Evolutionary conservation across 2,113 vertebrate species (phyloP).

Genomic region (Cynopterus brachyotis): DNA sequence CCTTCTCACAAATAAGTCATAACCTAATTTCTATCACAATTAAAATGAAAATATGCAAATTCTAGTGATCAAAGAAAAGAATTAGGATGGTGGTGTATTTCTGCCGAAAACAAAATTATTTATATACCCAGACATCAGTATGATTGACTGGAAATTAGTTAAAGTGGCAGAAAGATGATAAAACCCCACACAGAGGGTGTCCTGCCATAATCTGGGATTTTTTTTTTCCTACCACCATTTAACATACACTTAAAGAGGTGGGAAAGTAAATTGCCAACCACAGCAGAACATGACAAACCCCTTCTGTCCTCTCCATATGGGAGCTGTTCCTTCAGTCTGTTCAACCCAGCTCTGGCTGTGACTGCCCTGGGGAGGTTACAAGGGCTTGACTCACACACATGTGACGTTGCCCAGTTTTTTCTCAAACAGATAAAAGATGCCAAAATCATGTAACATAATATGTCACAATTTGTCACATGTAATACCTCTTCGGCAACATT

Average conservation of each 20-base stretch:
- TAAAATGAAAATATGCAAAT: slow-evolving; percentile 50
- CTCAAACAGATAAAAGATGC: not conserved
- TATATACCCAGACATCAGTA: slow-evolving; percentile 43
- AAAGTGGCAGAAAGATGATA: slow-evolving; percentile 52
- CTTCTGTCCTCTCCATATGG: not conserved
- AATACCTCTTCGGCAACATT: not conserved
- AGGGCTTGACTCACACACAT: not conserved
- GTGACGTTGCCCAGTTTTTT: not conserved
- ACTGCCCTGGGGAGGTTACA: not conserved
- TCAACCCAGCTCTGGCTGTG: not conserved
- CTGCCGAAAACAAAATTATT: slow-evolving; percentile 46
- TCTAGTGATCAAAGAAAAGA: slow-evolving; percentile 46
- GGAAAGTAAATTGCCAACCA: not conserved
- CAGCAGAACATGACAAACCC: accelerated
- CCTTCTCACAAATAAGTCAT: not conserved
- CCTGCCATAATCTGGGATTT: not conserved
- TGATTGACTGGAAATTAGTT: not conserved
- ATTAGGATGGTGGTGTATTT: not conserved
- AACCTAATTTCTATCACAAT: not conserved
- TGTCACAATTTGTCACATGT: not conserved
- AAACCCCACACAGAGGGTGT: not conserved
- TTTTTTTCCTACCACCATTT: not conserved
- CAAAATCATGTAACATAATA: not conserved
- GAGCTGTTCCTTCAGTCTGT: not conserved
- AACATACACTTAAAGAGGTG: not conserved